These are phyloP conservation scores for Cantharis rustica DNA, from an alignment of 2,888 invertebrate species.

Conservation along the genomic window DNA sequence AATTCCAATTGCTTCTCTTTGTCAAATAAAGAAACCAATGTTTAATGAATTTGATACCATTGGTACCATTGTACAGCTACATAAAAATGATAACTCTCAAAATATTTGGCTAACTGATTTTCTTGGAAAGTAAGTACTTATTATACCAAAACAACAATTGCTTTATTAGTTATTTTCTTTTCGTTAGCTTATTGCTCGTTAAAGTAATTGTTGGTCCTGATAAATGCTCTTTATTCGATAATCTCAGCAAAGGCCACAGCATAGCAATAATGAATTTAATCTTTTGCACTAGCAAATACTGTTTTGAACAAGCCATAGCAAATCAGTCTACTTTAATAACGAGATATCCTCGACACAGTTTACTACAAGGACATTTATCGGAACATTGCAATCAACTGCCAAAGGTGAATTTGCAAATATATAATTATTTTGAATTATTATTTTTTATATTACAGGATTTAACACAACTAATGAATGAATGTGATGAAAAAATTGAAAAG, in stretches of 20 bases:
- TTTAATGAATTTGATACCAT: slow-evolving; percentile 77
- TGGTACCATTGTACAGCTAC: slow-evolving; percentile 67
- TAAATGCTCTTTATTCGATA: slow-evolving; percentile 58
- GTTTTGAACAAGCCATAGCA: slow-evolving; percentile 64
- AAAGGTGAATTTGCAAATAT: slow-evolving; percentile 32
- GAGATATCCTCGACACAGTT: slow-evolving; percentile 62
- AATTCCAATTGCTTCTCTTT: slow-evolving; percentile 57
- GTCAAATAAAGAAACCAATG: slow-evolving; percentile 49
- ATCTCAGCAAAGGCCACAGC: slow-evolving; percentile 62
- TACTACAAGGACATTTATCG: slow-evolving; percentile 57
- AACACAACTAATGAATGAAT: slow-evolving; percentile 40
- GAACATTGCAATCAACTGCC: slow-evolving; percentile 52
- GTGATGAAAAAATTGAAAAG: slow-evolving; percentile 42
- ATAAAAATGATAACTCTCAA: slow-evolving; percentile 60
- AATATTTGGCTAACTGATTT: slow-evolving; percentile 65
- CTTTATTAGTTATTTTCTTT: slow-evolving; percentile 19
- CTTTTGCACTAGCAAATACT: slow-evolving; percentile 61
- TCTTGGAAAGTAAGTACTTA: slow-evolving; percentile 59
- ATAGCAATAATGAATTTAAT: slow-evolving; percentile 66
- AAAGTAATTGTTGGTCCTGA: slow-evolving; percentile 56
- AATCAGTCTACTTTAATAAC: slow-evolving; percentile 68
- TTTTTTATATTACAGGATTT: slow-evolving; percentile 40
- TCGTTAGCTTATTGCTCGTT: slow-evolving; percentile 52
- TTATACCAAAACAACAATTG: background rate
- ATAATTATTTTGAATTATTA: background rate